Percentiles rank a stretch among this genome's conserved stretches.
Conservation (phyloP, 2,113 vertebrate species). For the Xenopus borealis region DNA sequence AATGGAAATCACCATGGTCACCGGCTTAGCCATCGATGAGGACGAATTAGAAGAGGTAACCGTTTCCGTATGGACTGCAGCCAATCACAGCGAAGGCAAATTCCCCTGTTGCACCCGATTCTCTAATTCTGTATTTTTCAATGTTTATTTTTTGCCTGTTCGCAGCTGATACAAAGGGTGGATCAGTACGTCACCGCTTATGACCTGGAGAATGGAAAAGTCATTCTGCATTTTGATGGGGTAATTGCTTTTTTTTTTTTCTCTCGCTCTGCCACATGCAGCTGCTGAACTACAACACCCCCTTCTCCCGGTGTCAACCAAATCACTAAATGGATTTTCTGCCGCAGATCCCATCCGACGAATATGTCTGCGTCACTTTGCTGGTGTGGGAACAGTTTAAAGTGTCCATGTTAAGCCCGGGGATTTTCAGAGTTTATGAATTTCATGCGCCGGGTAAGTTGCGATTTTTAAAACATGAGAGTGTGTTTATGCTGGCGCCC, state of each 20-base stretch:
- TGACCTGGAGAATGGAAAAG: conserved; percentile 68
- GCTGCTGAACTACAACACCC: too few species aligned
- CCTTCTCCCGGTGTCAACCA: too few species aligned
- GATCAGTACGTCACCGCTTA: conserved; percentile 75
- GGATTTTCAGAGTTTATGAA: conserved; percentile 75
- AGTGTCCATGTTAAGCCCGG: conserved; percentile 67
- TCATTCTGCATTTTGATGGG: conserved; percentile 75
- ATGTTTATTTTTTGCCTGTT: conserved; percentile 25
- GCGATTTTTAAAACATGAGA: neutral
- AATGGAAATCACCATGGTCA: conserved; percentile 86
- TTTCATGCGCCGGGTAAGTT: conserved; percentile 70
- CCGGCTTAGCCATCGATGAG: conserved; percentile 69
- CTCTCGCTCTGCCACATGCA: too few species aligned
- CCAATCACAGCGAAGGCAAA: too few species aligned
- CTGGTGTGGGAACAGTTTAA: conserved; percentile 68
- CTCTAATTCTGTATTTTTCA: too few species aligned
- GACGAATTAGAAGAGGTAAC: conserved; percentile 77
- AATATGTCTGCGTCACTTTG: conserved; percentile 72
- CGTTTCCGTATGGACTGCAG: neutral
- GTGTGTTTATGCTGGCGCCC: neutral
- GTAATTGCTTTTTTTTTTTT: conserved; percentile 61
- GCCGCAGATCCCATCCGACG: conserved; percentile 67
- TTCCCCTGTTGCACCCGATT: too few species aligned
- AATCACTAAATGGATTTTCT: conserved; percentile 23
- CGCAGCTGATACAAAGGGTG: conserved; percentile 70